Base-by-base conservation (phyloP, 1,140 invertebrate genomes). In the Macrostomum lignano region DNA sequence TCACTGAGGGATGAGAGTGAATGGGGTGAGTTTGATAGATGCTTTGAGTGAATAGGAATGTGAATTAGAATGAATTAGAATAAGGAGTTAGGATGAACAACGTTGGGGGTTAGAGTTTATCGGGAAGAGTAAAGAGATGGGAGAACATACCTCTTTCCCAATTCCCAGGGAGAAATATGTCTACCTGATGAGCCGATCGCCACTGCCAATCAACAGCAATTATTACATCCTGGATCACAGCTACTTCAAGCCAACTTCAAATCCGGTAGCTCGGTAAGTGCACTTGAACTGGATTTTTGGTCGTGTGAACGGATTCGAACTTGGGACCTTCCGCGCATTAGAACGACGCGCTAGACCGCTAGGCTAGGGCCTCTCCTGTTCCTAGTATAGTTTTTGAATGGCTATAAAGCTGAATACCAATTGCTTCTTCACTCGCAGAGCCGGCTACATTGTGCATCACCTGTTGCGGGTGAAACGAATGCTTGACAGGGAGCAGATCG, bases 141-240 rank as follows among this genome's bases (percentile, higher is more conserved):
- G n/a, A n/a, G n/a, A n/a, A n/a, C n/a, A n/a, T n/a, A n/a, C n/a
- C n/a, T n/a, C n/a, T n/a, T 79, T 93, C 0, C 81, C 79, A 3
- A 86, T 96, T 69, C 96, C 86, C 86, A 96, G 88, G 88, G 88
- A 98, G 58, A 81, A 96, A 53, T 98, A 88, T 52, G 82, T 96
- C 17, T 96, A 96, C 51, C 63, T 96, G 1, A 62, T 81, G 29
- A 81, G 84, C 26, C 65, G 88, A 30, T 74, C 74, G 7, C 77
- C 88, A 0, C 66, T 98, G 7, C 86, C 94, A 71, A 72, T 93
- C 14, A 94, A 96, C 56, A 91, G 81, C 28, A 98, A 98, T 60
- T 96, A 91, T 56, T 98, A 94, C 55, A 84, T 76, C 21, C 74
- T 84, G 19, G 23, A 7, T 17, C 17, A 25, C 15, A 21, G 2